phyloP scores from a whole-genome alignment of 2,888 invertebrate species.

The Linnaemya tessellans region DNA sequence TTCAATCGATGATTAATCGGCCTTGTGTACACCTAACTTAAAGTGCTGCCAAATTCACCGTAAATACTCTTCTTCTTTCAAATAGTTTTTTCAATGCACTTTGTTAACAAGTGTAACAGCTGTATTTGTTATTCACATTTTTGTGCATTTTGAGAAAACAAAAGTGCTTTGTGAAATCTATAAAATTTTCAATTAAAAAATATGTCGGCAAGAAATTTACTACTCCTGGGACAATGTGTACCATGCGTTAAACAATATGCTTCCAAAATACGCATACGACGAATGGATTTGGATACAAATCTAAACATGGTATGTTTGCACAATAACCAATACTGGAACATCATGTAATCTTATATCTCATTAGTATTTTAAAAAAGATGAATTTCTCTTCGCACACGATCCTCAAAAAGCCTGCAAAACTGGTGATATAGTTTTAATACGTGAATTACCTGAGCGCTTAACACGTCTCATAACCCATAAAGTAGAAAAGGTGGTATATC shows the following conservation, averaged over 20 bases:
- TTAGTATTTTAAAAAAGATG: constrained; percentile 91
- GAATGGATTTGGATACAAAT: constrained; percentile 89
- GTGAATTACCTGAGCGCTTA: constrained; percentile 88
- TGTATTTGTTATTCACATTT: constrained; percentile 50
- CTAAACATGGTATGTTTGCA: constrained; percentile 89
- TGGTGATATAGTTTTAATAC: constrained; percentile 92
- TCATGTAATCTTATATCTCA: constrained; percentile 73
- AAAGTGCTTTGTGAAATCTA: constrained; percentile 35
- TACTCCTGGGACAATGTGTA: constrained; percentile 90
- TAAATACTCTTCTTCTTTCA: neutral
- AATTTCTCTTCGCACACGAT: constrained; percentile 90
- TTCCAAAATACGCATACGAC: constrained; percentile 90
- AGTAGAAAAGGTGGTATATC: constrained; percentile 91
- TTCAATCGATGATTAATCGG: too few species aligned
- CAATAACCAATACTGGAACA: neutral
- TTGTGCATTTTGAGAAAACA: neutral
- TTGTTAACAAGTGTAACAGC: constrained; percentile 3
- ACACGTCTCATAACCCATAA: constrained; percentile 91
- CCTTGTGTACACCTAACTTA: too few species aligned
- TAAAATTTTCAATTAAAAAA: constrained; percentile 57
- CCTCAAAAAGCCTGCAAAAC: constrained; percentile 90
- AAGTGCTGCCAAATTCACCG: constrained; percentile 8
- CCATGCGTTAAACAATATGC: constrained; percentile 91
- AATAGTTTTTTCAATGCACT: neutral
- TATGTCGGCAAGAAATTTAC: constrained; percentile 84